These are phyloP conservation scores for Anguilla megastoma DNA, from an alignment of 2,797 vertebrate genomes.

Conservation along the genomic window DNA sequence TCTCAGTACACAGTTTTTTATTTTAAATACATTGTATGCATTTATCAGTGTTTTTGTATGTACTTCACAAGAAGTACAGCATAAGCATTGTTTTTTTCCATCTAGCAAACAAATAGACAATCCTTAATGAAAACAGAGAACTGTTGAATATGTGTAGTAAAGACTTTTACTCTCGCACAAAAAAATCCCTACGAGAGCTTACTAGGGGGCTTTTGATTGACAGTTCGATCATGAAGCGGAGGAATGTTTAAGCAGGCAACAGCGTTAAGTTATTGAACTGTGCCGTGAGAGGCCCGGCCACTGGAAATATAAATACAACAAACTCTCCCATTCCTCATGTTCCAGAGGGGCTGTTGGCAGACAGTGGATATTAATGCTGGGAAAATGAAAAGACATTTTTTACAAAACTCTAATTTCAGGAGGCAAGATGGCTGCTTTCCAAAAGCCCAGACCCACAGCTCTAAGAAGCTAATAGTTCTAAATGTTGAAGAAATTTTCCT, in stretches of 20 bases:
- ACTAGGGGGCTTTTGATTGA: slow-evolving; percentile 50
- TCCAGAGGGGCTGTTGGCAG: slow-evolving; percentile 26
- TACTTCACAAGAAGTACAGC: neutral
- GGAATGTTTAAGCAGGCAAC: slow-evolving; percentile 53
- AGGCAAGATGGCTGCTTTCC: neutral
- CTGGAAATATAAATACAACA: slow-evolving; percentile 33
- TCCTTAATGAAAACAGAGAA: neutral
- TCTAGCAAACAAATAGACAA: neutral
- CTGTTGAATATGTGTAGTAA: neutral
- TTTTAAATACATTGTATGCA: too few species aligned
- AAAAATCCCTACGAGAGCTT: neutral
- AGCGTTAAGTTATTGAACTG: slow-evolving; percentile 55
- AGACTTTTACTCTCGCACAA: neutral
- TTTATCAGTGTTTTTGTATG: neutral
- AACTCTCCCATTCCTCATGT: slow-evolving; percentile 26
- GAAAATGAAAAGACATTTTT: slow-evolving; percentile 21
- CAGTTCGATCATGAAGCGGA: slow-evolving; percentile 51
- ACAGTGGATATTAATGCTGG: slow-evolving; percentile 20
- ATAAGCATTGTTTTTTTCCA: neutral
- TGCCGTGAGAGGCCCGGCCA: slow-evolving; percentile 26
- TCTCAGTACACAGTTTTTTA: neutral
- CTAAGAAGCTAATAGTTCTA: neutral
- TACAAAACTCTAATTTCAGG: neutral
- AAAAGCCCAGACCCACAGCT: neutral
- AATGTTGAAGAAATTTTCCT: neutral